phyloP scores from a whole-genome alignment of 2,113 vertebrate species.

The Bettongia penicillata region DNA sequence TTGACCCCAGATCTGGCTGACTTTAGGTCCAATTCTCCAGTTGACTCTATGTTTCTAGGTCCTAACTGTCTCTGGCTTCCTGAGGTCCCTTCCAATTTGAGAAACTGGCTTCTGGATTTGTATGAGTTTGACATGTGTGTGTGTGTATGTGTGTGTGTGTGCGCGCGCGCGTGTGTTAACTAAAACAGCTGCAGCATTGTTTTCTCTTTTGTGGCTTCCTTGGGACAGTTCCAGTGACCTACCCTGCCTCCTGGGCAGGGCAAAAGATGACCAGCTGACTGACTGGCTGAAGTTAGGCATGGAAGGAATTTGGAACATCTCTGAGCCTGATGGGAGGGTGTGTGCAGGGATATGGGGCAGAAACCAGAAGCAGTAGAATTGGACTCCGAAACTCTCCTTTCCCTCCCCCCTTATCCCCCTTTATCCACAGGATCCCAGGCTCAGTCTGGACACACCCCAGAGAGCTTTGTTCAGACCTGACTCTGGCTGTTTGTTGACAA shows the following conservation, averaged over 20 bases:
- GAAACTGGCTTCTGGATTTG: neutral
- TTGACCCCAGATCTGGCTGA: no score
- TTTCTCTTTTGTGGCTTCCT: neutral
- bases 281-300: neutral
- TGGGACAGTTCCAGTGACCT: neutral
- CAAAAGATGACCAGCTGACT: neutral
- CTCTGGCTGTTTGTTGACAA: neutral
- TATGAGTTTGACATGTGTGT: neutral
- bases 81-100: neutral
- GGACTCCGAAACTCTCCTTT: neutral
- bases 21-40: neutral
- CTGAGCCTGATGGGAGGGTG: neutral
- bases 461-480: neutral
- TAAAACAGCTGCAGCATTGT: neutral
- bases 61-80: neutral
- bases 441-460: neutral
- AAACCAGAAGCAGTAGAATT: conserved; percentile 69
- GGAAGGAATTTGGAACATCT: neutral
- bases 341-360: neutral
- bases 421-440: neutral
- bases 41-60: neutral
- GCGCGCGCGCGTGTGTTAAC: neutral
- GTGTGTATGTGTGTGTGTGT: no score
- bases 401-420: neutral
- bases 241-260: neutral